Evolutionary conservation across 64 coral and sea anemone species (phyloP).

Genomic region (Porites australiensis): DNA sequence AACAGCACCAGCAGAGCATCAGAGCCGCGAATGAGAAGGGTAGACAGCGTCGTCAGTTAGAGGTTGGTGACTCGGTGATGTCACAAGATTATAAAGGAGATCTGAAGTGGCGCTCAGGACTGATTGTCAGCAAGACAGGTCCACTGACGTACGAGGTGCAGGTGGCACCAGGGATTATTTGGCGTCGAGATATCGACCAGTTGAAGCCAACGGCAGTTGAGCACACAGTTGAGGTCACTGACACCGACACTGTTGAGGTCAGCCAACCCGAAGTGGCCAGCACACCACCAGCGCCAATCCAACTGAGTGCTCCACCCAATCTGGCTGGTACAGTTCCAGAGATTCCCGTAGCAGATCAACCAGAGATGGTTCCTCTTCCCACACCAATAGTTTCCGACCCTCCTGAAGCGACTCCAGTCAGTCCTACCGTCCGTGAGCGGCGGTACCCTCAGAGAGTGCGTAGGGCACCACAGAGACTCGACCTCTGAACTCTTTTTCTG

Average conservation of each 20-base stretch:
- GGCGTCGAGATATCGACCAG: constrained; percentile 72
- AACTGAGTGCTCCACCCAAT: too few species aligned
- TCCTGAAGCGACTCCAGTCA: constrained; percentile 25
- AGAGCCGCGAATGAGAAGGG: too few species aligned
- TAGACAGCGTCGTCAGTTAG: too few species aligned
- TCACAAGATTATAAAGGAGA: too few species aligned
- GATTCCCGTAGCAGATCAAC: too few species aligned
- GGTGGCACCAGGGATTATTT: constrained; percentile 27
- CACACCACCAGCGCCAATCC: too few species aligned
- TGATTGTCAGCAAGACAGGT: constrained; percentile 48
- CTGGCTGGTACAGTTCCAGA: too few species aligned
- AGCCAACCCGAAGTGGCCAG: too few species aligned
- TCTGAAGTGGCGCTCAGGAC: constrained; percentile 65
- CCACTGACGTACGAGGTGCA: too few species aligned
- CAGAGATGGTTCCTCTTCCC: constrained; percentile 12
- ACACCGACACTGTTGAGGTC: background rate
- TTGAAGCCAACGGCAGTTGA: constrained; percentile 41
- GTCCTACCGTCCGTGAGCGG: constrained; percentile 36
- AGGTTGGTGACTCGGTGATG: too few species aligned
- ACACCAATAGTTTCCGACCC: constrained; percentile 15
- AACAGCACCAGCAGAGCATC: too few species aligned
- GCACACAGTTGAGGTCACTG: background rate
- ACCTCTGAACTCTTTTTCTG: constrained; percentile 40
- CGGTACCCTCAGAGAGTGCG: constrained; percentile 45
- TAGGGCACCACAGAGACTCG: background rate